phyloP scores from a whole-genome alignment of 2,888 invertebrate species.

The Rotaria magnacalcarata region DNA sequence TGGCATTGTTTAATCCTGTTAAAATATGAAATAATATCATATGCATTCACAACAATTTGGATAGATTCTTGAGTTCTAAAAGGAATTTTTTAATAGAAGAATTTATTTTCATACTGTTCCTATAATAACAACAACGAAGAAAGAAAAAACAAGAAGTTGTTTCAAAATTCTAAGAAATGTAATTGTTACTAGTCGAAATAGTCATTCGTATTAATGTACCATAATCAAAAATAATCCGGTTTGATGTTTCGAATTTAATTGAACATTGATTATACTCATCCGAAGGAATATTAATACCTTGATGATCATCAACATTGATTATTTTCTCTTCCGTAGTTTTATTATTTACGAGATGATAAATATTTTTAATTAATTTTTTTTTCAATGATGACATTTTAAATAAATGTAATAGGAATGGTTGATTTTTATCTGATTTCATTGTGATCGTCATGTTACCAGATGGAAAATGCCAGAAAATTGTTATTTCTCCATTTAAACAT shows the following conservation, averaged over 20 bases:
- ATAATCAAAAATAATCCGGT: not conserved
- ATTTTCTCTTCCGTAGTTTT: not conserved
- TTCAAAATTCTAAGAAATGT: not conserved
- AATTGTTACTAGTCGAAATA: not conserved
- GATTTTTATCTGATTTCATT: not conserved
- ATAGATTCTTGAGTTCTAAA: too few relatives aligned
- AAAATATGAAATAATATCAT: too few relatives aligned
- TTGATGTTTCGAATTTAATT: not conserved
- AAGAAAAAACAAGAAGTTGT: not conserved
- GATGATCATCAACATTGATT: not conserved
- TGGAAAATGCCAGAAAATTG: conserved; percentile 8
- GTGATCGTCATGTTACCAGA: not conserved
- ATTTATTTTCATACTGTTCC: not conserved
- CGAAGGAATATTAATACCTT: not conserved
- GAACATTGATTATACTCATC: not conserved
- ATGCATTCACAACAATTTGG: too few relatives aligned
- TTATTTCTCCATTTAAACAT: not conserved
- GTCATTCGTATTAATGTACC: not conserved
- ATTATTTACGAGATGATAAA: not conserved
- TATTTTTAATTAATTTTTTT: not conserved
- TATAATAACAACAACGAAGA: not conserved
- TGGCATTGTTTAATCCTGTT: too few relatives aligned
- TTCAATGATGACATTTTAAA: not conserved
- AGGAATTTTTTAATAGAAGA: not conserved
- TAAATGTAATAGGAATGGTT: not conserved